Percentiles rank a stretch among this genome's conserved stretches.
Conservation (phyloP, 2,113 vertebrate species). For the Ammodytes marinus region DNA sequence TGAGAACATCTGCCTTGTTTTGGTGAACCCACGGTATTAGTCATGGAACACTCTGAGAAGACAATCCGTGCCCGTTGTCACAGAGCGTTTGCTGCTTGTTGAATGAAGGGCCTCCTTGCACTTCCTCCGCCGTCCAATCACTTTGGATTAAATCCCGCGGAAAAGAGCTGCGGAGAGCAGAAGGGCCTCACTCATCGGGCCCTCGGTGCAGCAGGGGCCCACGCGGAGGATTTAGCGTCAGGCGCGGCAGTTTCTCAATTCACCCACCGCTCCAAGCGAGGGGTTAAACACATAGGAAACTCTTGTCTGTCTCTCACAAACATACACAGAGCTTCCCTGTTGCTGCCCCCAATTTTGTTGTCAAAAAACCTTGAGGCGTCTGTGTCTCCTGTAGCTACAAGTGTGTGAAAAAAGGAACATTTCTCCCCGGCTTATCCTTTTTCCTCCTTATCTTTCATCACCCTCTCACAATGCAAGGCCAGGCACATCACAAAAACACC, state of each 20-base stretch:
- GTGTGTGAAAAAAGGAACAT: slow-evolving; percentile 24
- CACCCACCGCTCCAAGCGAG: slow-evolving; percentile 24
- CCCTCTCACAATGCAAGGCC: slow-evolving; percentile 20
- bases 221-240: slow-evolving; percentile 57
- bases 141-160: slow-evolving; percentile 63
- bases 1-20: slow-evolving; percentile 30
- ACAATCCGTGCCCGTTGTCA: slow-evolving; percentile 70
- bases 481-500: not conserved
- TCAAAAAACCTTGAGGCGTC: slow-evolving; percentile 13
- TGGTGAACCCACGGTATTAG: slow-evolving; percentile 48
- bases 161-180: slow-evolving; percentile 47
- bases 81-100: slow-evolving; percentile 64
- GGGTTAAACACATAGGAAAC: slow-evolving; percentile 48
- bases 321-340: slow-evolving; percentile 23
- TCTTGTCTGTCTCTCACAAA: slow-evolving; percentile 18
- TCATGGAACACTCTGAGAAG: slow-evolving; percentile 64
- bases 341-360: slow-evolving; percentile 12
- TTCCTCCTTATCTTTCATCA: slow-evolving; percentile 39
- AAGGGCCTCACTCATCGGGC: slow-evolving; percentile 67
- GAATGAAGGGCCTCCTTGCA: slow-evolving; percentile 68
- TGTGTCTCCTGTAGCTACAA: slow-evolving; percentile 12
- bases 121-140: slow-evolving; percentile 62
- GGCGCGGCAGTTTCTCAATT: slow-evolving; percentile 65
- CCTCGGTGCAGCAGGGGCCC: slow-evolving; percentile 53
- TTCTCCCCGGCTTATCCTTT: slow-evolving; percentile 19